Base-by-base conservation (phyloP, 64 coral and sea anemone species). In the Montipora capricornis region DNA sequence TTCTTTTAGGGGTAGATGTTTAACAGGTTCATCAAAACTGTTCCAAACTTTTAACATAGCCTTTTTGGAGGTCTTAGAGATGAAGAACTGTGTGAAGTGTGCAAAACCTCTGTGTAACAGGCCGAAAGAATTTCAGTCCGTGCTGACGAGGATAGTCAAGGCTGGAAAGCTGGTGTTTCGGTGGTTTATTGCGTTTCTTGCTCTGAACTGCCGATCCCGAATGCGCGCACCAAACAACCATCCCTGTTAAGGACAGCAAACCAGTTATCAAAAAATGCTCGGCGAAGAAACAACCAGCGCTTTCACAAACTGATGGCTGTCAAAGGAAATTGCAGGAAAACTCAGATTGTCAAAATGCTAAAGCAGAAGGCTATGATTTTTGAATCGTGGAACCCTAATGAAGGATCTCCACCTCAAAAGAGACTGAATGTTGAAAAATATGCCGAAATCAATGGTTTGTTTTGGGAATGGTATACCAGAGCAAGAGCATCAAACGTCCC, bases 401-500 rank as follows among this genome's bases (percentile, higher is more conserved):
- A 51, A 44, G 13, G 19, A 29, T n/a, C 2, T 15, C 58, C 0
- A 15, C 11, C 10, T 59, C 47, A 80, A 50, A 90, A 90, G 37
- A 45, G 76, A 66, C 11, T 16, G 1, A 90, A 79, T 61, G n/a
- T 44, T 67, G 61, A 90, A 49, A 90, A 90, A 68, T 90, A 47
- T 69, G 51, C 78, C 9, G 20, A 90, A 69, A 90, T 90, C 22
- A 90, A 90, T 69, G 24, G 7, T 70, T 48, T 90, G 8, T 69
- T 90, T 1, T 90, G 89, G 89, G 75, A 90, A 48, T 81, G 89
- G 89, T 80, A 90, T 66, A 47, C 79, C 10, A 79, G 44, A 46
- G 89, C 89, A 9, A 62, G 76, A 62, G 53, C 12, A 80, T 16
- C 89, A 37, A 90, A 90, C 47, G 52, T 90, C 55, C 88, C 74